phyloP scores from a whole-genome alignment of 2,113 vertebrate species.

The Parus major region DNA sequence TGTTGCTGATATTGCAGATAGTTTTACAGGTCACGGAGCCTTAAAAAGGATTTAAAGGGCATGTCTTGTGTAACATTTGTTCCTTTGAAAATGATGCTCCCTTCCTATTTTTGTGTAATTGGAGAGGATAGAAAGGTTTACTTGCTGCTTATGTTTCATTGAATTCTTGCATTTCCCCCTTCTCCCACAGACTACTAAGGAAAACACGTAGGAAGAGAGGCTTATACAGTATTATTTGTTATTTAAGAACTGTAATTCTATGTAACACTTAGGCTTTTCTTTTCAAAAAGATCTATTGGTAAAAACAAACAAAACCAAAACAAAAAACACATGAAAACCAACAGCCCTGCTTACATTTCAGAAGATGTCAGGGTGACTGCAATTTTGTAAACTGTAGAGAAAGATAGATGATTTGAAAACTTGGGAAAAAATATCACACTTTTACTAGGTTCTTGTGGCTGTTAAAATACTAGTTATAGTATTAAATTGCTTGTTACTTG shows the following conservation, averaged over 20 bases:
- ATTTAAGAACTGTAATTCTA: slow-evolving; percentile 35
- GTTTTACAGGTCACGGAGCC: slow-evolving; percentile 78
- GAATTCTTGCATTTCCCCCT: slow-evolving; percentile 55
- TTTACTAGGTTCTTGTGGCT: neutral
- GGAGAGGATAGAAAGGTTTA: slow-evolving; percentile 74
- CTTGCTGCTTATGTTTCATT: slow-evolving; percentile 54
- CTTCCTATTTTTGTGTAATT: slow-evolving; percentile 73
- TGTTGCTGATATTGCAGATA: slow-evolving; percentile 82
- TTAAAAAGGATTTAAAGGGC: slow-evolving; percentile 84
- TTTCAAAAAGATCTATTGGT: slow-evolving; percentile 7
- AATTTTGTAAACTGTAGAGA: neutral
- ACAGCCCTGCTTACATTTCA: neutral
- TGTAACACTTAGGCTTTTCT: neutral
- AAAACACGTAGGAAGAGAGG: slow-evolving; percentile 22
- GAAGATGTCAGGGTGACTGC: neutral
- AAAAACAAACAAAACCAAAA: neutral
- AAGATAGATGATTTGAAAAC: neutral
- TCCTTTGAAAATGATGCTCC: slow-evolving; percentile 76
- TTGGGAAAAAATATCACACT: neutral
- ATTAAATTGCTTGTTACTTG: neutral
- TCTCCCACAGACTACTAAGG: slow-evolving; percentile 54
- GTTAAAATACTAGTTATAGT: neutral
- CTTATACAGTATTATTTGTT: neutral
- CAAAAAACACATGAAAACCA: neutral
- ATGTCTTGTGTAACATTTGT: slow-evolving; percentile 75